Base-by-base conservation (phyloP, 2,797 vertebrate species). In the Cirrhinus mrigala region DNA sequence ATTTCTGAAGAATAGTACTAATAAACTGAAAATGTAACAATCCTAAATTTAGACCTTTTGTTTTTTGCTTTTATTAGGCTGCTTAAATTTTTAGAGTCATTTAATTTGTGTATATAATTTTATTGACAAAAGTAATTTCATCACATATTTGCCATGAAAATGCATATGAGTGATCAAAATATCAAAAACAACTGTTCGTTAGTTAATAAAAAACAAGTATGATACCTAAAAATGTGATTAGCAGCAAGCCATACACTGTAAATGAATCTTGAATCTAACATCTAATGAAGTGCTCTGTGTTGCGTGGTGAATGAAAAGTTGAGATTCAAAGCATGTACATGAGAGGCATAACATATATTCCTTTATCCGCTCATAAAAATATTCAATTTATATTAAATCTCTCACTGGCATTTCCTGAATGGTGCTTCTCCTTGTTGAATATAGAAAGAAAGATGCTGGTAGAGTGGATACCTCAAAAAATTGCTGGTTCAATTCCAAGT, bases 101-200 rank as follows among this genome's bases (percentile, higher is more conserved):
- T 1, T 33, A 20, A 54, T 81, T 69, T 71, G 64, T 87, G 52
- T 77, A 50, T 87, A 85, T 46, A 62, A 74, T 82, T 88, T 88
- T 85, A 88, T 85, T 85, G 76, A 79, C 83, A 85, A 60, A 82
- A 73, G n/a, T 81, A 40, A 77, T 77, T 81, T 88, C 64, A 81
- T 87, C 77, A 75, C 77, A 85, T 52, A 80, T 64, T 85, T 71
- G 37, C 40, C 27, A 79, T 84, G 48, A 64, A 73, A 80, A 56
- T 0, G 29, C 20, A 64, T 78, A 70, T 46, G 50, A 29, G n/a
- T 69, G 48, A 69, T 18, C 50, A 78, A 44, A 69, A 78, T 78
- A 84, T 58, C 1, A 56, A 54, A 20, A 64, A 77, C n/a, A 78
- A 68, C 60, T 11, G 62, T 76, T 73, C 74, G 70, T 68, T 66